phyloP scores from a whole-genome alignment of 2,113 vertebrate species.

The Siniperca knerii region DNA sequence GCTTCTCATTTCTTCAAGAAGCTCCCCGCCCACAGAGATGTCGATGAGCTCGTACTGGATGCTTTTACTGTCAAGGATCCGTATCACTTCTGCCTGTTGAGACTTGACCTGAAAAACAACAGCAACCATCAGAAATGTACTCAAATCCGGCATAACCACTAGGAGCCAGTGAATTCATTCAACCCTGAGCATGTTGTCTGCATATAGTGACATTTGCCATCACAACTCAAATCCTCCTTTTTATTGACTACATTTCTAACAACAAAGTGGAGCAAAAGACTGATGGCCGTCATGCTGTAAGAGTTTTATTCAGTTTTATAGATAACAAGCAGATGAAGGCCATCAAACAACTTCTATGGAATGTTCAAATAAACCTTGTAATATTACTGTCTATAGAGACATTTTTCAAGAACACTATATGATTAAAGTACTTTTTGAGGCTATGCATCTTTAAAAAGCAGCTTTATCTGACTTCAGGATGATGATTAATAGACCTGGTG shows the following conservation, averaged over 20 bases:
- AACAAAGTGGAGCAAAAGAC: background rate
- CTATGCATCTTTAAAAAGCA: conserved; percentile 10
- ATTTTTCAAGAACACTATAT: background rate
- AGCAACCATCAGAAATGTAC: background rate
- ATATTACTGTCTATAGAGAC: background rate
- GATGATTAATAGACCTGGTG: conserved; percentile 68
- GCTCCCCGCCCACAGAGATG: conserved; percentile 90
- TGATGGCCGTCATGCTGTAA: too few relatives aligned
- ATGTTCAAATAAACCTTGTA: conserved; percentile 10
- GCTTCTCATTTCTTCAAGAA: conserved; percentile 93
- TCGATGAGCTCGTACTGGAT: conserved; percentile 94
- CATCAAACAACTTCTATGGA: background rate
- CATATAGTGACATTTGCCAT: background rate
- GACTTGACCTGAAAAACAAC: conserved; percentile 90
- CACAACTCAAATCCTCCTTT: background rate
- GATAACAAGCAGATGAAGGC: background rate
- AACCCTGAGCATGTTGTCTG: background rate
- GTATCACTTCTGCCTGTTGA: conserved; percentile 92
- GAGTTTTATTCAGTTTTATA: background rate
- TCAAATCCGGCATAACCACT: background rate
- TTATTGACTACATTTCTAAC: background rate
- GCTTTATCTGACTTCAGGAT: conserved; percentile 27
- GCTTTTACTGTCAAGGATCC: conserved; percentile 94
- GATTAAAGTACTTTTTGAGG: background rate
- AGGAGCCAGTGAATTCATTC: background rate